Conservation (phyloP, 2,888 invertebrate genomes). For the Papilio elwesi region DNA sequence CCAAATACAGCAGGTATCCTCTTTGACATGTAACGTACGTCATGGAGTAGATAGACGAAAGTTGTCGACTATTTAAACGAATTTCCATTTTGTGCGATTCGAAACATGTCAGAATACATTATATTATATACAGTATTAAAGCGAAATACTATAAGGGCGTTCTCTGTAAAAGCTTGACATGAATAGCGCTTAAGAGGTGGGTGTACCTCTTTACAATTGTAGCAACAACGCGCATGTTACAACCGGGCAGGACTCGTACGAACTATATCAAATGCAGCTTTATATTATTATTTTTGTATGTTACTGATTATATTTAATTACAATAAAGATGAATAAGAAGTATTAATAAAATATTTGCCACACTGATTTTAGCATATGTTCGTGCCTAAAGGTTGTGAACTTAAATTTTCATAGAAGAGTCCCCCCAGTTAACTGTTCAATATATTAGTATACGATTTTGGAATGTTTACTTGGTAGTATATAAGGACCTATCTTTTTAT, state of each 20-base stretch:
- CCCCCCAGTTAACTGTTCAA: conserved; percentile 25
- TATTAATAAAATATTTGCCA: background rate
- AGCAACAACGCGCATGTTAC: no score
- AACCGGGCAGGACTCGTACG: background rate
- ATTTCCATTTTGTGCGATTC: no score
- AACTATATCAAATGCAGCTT: background rate
- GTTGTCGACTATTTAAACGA: no score
- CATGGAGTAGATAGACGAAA: no score
- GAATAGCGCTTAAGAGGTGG: no score
- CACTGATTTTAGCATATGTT: background rate
- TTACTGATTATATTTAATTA: background rate
- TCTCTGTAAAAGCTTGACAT: no score
- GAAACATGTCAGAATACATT: no score
- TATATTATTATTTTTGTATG: background rate
- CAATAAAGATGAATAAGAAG: background rate
- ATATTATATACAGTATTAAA: no score
- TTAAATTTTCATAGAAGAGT: background rate
- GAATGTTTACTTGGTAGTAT: conserved; percentile 19
- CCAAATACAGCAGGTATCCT: no score
- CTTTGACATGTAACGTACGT: no score
- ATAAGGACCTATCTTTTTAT: conserved; percentile 17
- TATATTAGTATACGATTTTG: conserved; percentile 37
- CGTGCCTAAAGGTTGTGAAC: conserved; percentile 1
- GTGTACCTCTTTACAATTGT: no score
- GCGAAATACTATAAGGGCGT: no score